These are phyloP conservation scores for Hemiprocne comata DNA, from an alignment of 2,113 vertebrate species.

Conservation along the genomic window DNA sequence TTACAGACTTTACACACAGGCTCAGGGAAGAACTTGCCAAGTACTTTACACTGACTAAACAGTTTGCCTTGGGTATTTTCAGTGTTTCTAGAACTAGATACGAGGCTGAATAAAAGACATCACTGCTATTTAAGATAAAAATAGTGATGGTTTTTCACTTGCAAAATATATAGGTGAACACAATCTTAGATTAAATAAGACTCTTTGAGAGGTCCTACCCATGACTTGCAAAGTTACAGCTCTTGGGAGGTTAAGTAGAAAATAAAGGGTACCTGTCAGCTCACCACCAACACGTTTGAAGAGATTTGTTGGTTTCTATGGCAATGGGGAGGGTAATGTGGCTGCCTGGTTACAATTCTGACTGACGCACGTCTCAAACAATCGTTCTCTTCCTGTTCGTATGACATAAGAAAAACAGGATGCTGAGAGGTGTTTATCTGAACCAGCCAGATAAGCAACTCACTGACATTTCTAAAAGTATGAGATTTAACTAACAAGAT, in stretches of 20 bases:
- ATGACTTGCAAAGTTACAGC: neutral
- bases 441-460: constrained; percentile 56
- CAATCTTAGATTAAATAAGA: neutral
- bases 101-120: neutral
- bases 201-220: neutral
- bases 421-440: constrained; percentile 68
- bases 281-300: neutral
- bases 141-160: neutral
- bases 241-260: neutral
- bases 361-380: constrained; percentile 73
- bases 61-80: neutral
- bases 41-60: neutral
- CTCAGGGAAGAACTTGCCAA: neutral
- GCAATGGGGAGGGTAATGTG: constrained; percentile 20
- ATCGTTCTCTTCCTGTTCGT: constrained; percentile 68
- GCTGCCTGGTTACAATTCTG: constrained; percentile 25
- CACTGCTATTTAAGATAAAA: neutral
- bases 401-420: constrained; percentile 73
- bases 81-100: neutral
- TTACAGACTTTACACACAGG: neutral
- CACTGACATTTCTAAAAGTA: neutral
- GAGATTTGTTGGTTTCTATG: constrained; percentile 27
- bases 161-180: neutral
- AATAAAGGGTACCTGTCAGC: constrained; percentile 22
- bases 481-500: neutral